Percentiles rank a stretch among this genome's conserved stretches.
Evolutionary conservation across 2,888 invertebrate genomes (phyloP).

Genomic region (Chorisops tibialis): DNA sequence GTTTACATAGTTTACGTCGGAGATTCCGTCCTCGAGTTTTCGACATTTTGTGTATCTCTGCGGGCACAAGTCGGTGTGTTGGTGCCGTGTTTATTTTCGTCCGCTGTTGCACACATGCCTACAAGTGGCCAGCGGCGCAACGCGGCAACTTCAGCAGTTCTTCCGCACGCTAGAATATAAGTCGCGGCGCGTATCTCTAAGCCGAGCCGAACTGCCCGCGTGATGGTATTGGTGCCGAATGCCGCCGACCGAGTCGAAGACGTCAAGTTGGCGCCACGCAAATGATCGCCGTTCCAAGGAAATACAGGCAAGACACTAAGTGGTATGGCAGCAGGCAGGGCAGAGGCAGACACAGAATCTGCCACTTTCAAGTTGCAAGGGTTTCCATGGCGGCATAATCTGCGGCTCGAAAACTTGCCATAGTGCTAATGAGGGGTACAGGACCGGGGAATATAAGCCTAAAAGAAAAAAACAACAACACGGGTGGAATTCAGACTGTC

Average conservation of each 20-base stretch:
- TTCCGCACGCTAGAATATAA: background rate
- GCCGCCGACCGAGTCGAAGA: conserved; percentile 26
- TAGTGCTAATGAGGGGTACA: conserved; percentile 25
- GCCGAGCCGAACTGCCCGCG: background rate
- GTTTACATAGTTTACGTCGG: conserved; percentile 32
- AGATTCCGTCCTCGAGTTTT: conserved; percentile 30
- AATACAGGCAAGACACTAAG: conserved; percentile 4
- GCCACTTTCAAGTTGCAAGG: background rate
- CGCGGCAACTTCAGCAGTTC: too few species aligned
- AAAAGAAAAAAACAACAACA: background rate
- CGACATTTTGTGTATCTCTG: background rate
- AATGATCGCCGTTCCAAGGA: conserved; percentile 21
- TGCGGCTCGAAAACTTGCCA: background rate
- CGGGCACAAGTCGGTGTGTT: background rate
- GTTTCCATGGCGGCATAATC: conserved; percentile 22
- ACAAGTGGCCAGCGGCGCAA: conserved; percentile 14
- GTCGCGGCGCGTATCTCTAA: background rate
- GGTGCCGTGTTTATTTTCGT: conserved; percentile 24
- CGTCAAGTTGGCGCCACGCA: conserved; percentile 34
- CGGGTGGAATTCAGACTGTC: conserved; percentile 3
- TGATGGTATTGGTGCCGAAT: too few species aligned
- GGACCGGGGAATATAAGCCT: background rate
- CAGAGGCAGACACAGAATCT: background rate
- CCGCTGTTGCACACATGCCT: conserved; percentile 27
- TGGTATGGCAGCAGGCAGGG: background rate